phyloP scores from a whole-genome alignment of 2,888 invertebrate genomes.

The Arge pagana region DNA sequence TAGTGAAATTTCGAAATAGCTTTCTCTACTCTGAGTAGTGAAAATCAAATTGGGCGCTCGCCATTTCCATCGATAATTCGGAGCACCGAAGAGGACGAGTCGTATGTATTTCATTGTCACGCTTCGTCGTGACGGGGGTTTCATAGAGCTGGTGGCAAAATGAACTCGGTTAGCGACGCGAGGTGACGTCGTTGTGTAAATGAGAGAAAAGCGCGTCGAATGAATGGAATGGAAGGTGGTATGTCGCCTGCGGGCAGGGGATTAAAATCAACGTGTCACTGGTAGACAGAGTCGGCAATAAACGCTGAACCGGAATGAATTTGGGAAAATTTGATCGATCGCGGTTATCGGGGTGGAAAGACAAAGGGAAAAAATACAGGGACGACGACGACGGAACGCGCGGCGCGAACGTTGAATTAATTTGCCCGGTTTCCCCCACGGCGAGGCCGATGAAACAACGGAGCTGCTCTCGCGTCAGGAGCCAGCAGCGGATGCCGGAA shows the following conservation, averaged over 20 bases:
- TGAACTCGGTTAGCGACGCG: slow-evolving; percentile 38
- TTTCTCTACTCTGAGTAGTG: too few species aligned
- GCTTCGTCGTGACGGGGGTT: too few species aligned
- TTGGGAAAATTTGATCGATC: slow-evolving; percentile 20
- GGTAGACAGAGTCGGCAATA: slow-evolving; percentile 10
- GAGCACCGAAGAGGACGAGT: too few species aligned
- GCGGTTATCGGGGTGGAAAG: neutral
- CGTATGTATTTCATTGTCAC: too few species aligned
- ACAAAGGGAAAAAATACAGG: slow-evolving; percentile 8
- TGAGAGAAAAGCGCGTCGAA: slow-evolving; percentile 39
- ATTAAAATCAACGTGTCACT: slow-evolving; percentile 40
- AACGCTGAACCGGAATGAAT: slow-evolving; percentile 13
- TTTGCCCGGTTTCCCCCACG: slow-evolving; percentile 3
- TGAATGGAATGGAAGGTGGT: slow-evolving; percentile 1
- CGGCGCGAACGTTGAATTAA: slow-evolving; percentile 15
- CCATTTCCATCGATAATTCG: too few species aligned
- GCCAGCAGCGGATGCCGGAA: neutral
- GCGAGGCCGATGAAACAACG: slow-evolving; percentile 1
- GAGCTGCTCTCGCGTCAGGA: neutral
- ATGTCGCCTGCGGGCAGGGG: slow-evolving; percentile 9
- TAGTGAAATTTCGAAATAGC: too few species aligned
- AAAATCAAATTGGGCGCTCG: too few species aligned
- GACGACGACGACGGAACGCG: slow-evolving; percentile 1
- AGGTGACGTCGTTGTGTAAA: slow-evolving; percentile 51
- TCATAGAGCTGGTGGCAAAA: too few species aligned